Base-by-base conservation (phyloP, 2,888 invertebrate species). In the Phoronis australis region DNA sequence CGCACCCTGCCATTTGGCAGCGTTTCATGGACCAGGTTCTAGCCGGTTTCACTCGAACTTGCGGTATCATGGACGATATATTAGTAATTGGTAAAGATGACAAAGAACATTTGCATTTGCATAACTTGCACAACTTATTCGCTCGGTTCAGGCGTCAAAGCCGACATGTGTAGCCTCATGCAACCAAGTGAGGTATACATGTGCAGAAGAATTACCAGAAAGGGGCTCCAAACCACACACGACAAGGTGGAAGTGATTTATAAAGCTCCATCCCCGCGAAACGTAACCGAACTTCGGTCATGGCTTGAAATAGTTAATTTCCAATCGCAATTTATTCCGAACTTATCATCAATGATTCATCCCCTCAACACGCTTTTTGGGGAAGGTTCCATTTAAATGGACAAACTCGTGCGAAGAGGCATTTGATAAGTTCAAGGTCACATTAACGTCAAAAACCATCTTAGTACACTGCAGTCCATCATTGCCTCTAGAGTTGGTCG, bases 381-480 rank as follows among this genome's bases (percentile, higher is more conserved):
- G n/a, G 9, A n/a, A n/a, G n/a, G n/a, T n/a, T n/a, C n/a, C n/a
- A n/a, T n/a, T n/a, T n/a, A n/a, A n/a, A n/a, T n/a, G n/a, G n/a
- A 43, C 42, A 27, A 25, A 43, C 6, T 22, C 20, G n/a, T 41
- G 40, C 26, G 39, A 25, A 9, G 5, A 21, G n/a, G 22, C 38
- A 18, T 42, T 42, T 26, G 20, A 26, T 4, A n/a, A 5, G 3
- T 24, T 46, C 15, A 46, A 46, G 22, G 4, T 6, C 21, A 6
- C 24, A 3, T 22, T 46, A 24, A 46, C 24, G n/a, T 39, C 46
- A 23, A 24, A 46, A n/a, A 23, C 18, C 20, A n/a, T 53, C n/a
- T 22, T 53, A 24, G 40, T 27, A 0, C 52, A 51, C 25, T 54
- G 42, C 27, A 45, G 53, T 39, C n/a, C 38, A 4, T 6, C 24